Base-by-base conservation (phyloP, 2,888 invertebrate species). In the Coronaproctus castanopsis region DNA sequence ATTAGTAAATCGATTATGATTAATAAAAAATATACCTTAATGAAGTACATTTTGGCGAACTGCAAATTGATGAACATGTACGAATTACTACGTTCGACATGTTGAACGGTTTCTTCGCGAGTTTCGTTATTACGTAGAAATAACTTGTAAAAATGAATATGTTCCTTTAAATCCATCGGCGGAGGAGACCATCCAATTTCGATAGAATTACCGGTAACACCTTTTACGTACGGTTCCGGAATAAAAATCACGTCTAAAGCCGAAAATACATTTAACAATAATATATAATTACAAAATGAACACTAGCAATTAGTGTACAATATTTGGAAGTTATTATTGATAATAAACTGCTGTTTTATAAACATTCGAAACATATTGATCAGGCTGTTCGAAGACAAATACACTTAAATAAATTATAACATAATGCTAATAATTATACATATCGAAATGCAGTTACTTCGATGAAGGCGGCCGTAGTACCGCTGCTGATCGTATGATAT, bases 141-240 rank as follows among this genome's bases (percentile, higher is more conserved):
- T 51, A 88, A 70, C 63, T 81, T 76, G 67, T 87, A 87, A 67
- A 82, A 86, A 67, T 87, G 86, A 55, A 87, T 82, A 66, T 81
- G 80, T 62, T 82, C 79, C 14, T 78, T 76, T 14, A 85, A 75
- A 21, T 81, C 75, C 0, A 75, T 70, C 0, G 82, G 79, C 0
- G 87, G 85, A 0, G 80, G 75, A 24, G 76, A 77, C 87, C 88
- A 89, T 0, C 84, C 83, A 57, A 90, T 82, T 0, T 87, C 87
- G 61, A 89, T 85, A 0, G 88, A 86, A 22, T 82, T 82, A 18
- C 75, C 74, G 3, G 78, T 78, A 19, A 76, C 78, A 1, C 76
- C 89, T 49, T 85, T 87, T 0, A 87, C 82, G 52, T 82, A 79
- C 52, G 87, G 82, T 68, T 81, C 81, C 1, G 90, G 89, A 52